Evolutionary conservation across 2,888 invertebrate species (phyloP), one percentile per base, ranked within the genome.

Genomic region (Drosophila vallismaia): DNA sequence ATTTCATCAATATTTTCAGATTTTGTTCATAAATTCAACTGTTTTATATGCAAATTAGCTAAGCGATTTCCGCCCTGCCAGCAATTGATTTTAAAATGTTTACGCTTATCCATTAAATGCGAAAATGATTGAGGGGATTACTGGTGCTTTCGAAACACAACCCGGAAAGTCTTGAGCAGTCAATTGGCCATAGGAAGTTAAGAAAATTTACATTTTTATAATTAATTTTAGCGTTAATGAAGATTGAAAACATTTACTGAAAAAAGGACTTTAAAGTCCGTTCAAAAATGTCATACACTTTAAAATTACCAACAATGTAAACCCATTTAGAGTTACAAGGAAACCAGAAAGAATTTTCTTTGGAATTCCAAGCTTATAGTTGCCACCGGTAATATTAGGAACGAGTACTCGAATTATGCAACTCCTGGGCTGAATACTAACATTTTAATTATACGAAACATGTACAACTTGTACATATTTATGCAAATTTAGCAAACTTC

Each of bases 1-100:
- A 88, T 88, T 88, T 87, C 79, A 87, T 82, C 88, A 88, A 86
- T 88, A 86, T 86, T 86, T 63, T 87, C 73, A 82, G 52, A 64
- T 73, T 77, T 87, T 79, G 76, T 74, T 75, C 51, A 74, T 67
- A 85, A 87, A 79, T 79, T 85, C 83, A 89, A 89, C 89, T 90
- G 90, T 88, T 91, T 91, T 91, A 91, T 88, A 91, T 91, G 91
- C 89, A 91, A 91, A 91, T 91, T 90, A 90, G 89, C 85, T 79
- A 62, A 76, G 76, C 83, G 79, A 86, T 80, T 83, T 85, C 75
- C 52, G 68, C 71, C 79, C 64, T 46, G 67, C 52, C 60, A 62
- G 64, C 59, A 86, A 89, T 80, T 78, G 79, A 77, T 86, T 86
- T 79, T 72, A 76, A 75, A 84, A 81, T 76, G 69, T 75, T 80